Evolutionary conservation across 23 tunicate genomes (phyloP).

Genomic region (Ciona savignyi): DNA sequence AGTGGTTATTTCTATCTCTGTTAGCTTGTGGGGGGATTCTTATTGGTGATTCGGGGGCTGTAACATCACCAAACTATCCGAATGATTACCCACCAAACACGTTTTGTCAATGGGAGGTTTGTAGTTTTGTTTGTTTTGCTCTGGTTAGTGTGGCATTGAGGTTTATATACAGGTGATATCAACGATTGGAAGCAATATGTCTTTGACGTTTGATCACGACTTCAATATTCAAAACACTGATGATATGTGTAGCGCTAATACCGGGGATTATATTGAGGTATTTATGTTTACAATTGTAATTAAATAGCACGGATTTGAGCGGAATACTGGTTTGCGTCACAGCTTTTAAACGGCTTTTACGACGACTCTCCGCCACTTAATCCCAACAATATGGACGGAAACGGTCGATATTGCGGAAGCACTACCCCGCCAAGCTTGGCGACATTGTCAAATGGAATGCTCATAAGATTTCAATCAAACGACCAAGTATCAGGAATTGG

Average conservation of each 20-base stretch:
- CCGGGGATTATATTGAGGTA: constrained; percentile 77
- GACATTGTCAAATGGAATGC: constrained; percentile 56
- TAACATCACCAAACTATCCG: constrained; percentile 81
- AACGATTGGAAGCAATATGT: constrained; percentile 54
- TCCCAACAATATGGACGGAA: constrained; percentile 32
- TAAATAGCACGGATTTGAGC: too few relatives aligned
- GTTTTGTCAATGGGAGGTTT: constrained; percentile 65
- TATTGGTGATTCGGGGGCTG: constrained; percentile 37
- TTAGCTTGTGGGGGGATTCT: constrained; percentile 80
- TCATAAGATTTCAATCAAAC: constrained; percentile 42
- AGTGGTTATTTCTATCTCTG: too few relatives aligned
- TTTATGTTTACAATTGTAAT: too few relatives aligned
- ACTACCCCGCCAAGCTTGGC: constrained; percentile 44
- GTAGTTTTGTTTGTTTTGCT: too few relatives aligned
- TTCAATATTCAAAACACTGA: constrained; percentile 41
- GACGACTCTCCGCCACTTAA: constrained; percentile 75
- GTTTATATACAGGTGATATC: too few relatives aligned
- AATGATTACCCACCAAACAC: constrained; percentile 66
- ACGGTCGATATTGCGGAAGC: constrained; percentile 70
- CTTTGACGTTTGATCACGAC: constrained; percentile 46
- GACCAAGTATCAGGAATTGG: constrained; percentile 26
- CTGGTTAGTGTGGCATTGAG: too few relatives aligned
- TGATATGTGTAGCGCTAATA: constrained; percentile 22
- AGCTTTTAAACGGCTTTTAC: constrained; percentile 78
- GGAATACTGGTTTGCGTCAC: too few relatives aligned